Evolutionary conservation across 2,113 vertebrate species (phyloP).

Genomic region (Hirundichthys speculiger): DNA sequence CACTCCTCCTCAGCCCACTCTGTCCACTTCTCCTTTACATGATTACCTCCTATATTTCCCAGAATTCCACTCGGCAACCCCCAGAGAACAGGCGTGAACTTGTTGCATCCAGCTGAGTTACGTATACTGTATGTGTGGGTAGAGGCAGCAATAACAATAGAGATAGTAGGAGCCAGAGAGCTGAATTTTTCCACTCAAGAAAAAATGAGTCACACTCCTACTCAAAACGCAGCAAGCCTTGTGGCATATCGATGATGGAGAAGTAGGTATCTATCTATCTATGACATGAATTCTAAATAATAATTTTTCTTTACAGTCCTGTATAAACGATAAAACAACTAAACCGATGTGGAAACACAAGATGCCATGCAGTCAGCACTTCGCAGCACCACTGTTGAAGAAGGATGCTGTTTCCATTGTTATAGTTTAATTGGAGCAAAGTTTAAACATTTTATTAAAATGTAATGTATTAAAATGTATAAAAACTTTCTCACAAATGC

Average conservation of each 20-base stretch:
- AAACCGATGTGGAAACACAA: too few species aligned
- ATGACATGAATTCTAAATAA: too few species aligned
- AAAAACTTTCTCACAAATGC: too few species aligned
- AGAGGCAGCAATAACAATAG: constrained; percentile 71
- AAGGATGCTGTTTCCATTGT: too few species aligned
- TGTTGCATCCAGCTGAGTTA: constrained; percentile 70
- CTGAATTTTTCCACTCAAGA: constrained; percentile 74
- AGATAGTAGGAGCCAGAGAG: constrained; percentile 72
- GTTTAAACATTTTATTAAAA: too few species aligned
- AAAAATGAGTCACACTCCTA: constrained; percentile 76
- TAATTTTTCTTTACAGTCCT: too few species aligned
- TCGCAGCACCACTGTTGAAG: too few species aligned
- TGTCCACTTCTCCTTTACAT: constrained; percentile 35
- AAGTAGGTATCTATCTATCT: constrained; percentile 46
- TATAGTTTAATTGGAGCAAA: too few species aligned
- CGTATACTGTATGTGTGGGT: constrained; percentile 73
- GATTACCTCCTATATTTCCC: constrained; percentile 61
- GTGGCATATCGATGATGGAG: constrained; percentile 49
- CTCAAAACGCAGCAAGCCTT: constrained; percentile 70
- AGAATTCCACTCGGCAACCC: constrained; percentile 57
- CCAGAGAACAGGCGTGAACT: constrained; percentile 66
- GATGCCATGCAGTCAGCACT: too few species aligned
- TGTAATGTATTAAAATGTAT: too few species aligned
- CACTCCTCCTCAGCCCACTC: constrained; percentile 25
- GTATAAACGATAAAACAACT: too few species aligned